These are phyloP conservation scores for Chionoecetes opilio DNA, from an alignment of 1,140 invertebrate genomes.

Conservation along the genomic window DNA sequence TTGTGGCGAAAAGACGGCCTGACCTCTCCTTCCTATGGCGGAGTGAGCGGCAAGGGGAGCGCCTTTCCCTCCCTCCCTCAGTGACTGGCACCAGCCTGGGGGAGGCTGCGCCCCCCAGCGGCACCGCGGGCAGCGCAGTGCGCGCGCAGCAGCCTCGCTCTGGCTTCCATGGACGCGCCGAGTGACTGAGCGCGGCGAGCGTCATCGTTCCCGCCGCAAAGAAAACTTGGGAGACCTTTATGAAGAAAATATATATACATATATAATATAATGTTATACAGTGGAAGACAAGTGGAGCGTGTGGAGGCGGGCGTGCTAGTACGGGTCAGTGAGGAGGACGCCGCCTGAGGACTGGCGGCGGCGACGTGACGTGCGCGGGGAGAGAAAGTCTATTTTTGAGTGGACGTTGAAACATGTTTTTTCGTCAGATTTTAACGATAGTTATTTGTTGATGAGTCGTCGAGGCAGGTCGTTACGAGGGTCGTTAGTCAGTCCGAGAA, in stretches of 20 bases:
- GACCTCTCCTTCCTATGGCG: neutral
- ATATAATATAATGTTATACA: slow-evolving; percentile 23
- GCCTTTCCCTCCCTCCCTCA: slow-evolving; percentile 41
- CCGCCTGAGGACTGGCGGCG: slow-evolving; percentile 10
- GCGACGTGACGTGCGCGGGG: slow-evolving; percentile 12
- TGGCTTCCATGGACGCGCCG: neutral
- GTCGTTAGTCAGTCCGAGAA: slow-evolving; percentile 27
- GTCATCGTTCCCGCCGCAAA: neutral
- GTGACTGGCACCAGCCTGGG: slow-evolving; percentile 44
- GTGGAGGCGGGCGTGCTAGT: slow-evolving; percentile 13
- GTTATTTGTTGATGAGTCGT: slow-evolving; percentile 29
- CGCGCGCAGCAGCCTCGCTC: slow-evolving; percentile 29
- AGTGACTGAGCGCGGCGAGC: slow-evolving; percentile 1
- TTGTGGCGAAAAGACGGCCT: slow-evolving; percentile 71
- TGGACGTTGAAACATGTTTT: slow-evolving; percentile 10
- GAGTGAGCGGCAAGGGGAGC: neutral
- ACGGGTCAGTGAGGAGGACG: slow-evolving; percentile 23
- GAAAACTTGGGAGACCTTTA: slow-evolving; percentile 19
- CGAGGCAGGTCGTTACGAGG: slow-evolving; percentile 14
- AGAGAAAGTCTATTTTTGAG: slow-evolving; percentile 27
- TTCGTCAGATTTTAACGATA: slow-evolving; percentile 21
- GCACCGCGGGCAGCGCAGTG: slow-evolving; percentile 6
- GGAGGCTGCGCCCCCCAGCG: neutral
- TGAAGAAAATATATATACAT: slow-evolving; percentile 22
- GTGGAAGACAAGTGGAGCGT: neutral